Evolutionary conservation across 2,113 vertebrate genomes (phyloP).

Genomic region (Trochalopteron elliotii): DNA sequence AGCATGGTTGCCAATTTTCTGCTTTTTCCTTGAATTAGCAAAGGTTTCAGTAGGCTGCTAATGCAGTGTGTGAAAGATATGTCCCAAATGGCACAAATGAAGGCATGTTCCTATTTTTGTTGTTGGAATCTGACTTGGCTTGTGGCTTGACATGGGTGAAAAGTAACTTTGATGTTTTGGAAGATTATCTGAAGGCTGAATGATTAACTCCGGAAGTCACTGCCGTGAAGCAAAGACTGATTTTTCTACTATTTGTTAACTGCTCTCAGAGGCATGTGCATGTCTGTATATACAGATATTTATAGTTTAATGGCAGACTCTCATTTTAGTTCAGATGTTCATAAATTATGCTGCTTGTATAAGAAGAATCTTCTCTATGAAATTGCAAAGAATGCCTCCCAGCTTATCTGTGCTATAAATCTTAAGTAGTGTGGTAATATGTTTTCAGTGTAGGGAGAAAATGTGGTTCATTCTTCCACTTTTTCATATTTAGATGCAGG

Average conservation of each 20-base stretch:
- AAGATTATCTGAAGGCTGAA: background rate
- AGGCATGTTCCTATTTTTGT: background rate
- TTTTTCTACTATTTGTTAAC: background rate
- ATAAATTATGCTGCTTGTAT: background rate
- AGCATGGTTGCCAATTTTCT: background rate
- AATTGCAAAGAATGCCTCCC: background rate
- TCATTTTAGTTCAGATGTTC: background rate
- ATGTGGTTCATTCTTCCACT: background rate
- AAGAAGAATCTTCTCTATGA: background rate
- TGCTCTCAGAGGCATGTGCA: background rate
- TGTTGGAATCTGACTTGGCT: background rate
- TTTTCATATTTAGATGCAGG: background rate
- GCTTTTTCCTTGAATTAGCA: background rate
- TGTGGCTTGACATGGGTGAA: background rate
- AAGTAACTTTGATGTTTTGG: background rate
- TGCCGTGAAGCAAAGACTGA: background rate
- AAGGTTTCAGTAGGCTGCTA: background rate
- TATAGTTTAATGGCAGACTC: background rate
- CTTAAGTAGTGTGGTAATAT: background rate
- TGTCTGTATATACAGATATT: background rate
- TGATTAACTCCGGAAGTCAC: background rate
- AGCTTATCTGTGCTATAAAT: background rate
- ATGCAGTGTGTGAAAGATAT: background rate
- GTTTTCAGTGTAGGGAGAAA: background rate
- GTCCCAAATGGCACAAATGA: background rate